Evolutionary conservation across 2,113 vertebrate genomes (phyloP).

Genomic region (Fulica atra): DNA sequence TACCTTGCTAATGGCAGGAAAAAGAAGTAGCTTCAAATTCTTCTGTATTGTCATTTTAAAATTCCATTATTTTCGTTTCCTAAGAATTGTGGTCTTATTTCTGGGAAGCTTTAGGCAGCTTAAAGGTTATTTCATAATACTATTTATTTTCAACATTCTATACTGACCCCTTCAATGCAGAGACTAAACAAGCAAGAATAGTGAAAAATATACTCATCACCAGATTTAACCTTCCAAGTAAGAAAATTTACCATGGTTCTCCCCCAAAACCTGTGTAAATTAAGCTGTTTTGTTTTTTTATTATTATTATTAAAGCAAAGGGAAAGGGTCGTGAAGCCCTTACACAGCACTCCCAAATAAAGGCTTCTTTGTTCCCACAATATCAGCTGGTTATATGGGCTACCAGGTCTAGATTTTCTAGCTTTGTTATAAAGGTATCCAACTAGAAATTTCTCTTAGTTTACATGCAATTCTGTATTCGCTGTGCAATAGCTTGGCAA

Average conservation of each 20-base stretch:
- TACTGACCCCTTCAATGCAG: neutral
- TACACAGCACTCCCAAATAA: neutral
- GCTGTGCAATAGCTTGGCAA: neutral
- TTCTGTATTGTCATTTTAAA: neutral
- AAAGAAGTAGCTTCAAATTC: neutral
- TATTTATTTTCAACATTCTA: neutral
- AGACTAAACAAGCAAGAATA: neutral
- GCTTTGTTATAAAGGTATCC: neutral
- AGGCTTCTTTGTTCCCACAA: neutral
- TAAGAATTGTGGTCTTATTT: neutral
- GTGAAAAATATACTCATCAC: neutral
- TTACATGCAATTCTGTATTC: neutral
- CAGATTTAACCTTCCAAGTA: neutral
- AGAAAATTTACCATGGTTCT: neutral
- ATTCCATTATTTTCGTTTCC: neutral
- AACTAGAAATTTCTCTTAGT: constrained; percentile 20
- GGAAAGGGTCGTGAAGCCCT: neutral
- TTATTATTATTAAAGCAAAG: neutral
- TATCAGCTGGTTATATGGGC: neutral
- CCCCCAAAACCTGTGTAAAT: neutral
- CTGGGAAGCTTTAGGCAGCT: neutral
- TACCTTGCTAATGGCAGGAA: neutral
- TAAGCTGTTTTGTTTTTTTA: neutral
- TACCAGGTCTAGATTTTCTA: neutral
- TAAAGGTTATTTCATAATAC: neutral